Evolutionary conservation across 2,888 invertebrate species (phyloP).

Genomic region (Biston betularia): DNA sequence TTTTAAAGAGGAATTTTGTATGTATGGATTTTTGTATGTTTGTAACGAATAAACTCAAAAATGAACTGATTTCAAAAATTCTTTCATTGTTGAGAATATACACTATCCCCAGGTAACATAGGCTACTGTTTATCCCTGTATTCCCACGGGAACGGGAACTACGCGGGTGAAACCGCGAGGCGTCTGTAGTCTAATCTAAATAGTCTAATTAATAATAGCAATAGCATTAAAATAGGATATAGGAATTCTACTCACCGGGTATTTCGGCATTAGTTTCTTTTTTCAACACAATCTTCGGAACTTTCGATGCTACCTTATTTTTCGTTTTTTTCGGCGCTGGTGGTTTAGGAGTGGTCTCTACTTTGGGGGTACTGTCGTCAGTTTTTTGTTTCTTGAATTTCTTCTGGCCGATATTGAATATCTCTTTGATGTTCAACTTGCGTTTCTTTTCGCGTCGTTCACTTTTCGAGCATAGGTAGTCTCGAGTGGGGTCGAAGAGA

Average conservation of each 20-base stretch:
- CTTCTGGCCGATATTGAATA: slow-evolving; percentile 87
- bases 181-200: too few relatives aligned
- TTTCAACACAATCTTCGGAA: slow-evolving; percentile 34
- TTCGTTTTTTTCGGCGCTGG: slow-evolving; percentile 62
- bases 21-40: too few relatives aligned
- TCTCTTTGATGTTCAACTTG: slow-evolving; percentile 89
- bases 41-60: too few relatives aligned
- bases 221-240: not conserved
- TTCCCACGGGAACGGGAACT: too few relatives aligned
- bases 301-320: slow-evolving; percentile 40
- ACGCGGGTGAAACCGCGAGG: too few relatives aligned
- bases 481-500: slow-evolving; percentile 79
- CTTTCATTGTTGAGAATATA: too few relatives aligned
- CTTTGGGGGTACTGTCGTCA: slow-evolving; percentile 39
- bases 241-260: slow-evolving; percentile 60
- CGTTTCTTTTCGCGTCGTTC: slow-evolving; percentile 90
- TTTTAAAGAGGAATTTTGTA: too few relatives aligned
- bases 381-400: slow-evolving; percentile 59
- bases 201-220: too few relatives aligned
- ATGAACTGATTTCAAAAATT: too few relatives aligned
- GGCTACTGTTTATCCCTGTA: too few relatives aligned
- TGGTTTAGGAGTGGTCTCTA: slow-evolving; percentile 37
- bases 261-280: slow-evolving; percentile 58
- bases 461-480: slow-evolving; percentile 87
- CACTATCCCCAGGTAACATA: too few relatives aligned